Evolutionary conservation across 2,888 invertebrate species (phyloP), one percentile per base, ranked within the genome.

Genomic region (Cantharis nigra): DNA sequence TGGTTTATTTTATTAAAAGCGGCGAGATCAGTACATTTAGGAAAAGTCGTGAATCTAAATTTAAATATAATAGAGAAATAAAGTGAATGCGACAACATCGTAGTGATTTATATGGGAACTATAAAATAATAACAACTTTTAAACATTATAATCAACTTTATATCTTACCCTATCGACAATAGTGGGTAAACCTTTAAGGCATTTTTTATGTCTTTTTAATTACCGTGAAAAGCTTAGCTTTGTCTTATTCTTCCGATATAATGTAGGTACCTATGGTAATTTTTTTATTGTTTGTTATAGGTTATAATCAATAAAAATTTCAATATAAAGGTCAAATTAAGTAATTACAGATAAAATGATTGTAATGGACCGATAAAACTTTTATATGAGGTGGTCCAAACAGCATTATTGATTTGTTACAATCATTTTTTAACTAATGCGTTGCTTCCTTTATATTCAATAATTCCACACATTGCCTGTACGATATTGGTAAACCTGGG

Each of bases 61-160:
- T 76, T 74, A 73, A 75, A 76, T 73, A 78, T 76, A 78, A 78
- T 76, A 73, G 63, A 76, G 73, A 78, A 78, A 78, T 78, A 75
- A 76, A 75, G 65, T 20, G 70, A 73, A 63, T 23, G 33, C 63
- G 28, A 69, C 70, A 75, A 74, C 65, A 63, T 49, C 49, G 49
- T 70, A 71, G 73, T 79, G 76, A 79, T 76, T 79, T 79, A 76
- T 76, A 76, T 76, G 74, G 71, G 76, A 79, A 76, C 26, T 70
- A 72, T 75, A 78, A 78, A 72, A 75, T 78, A 78, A 78, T 78
- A 72, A 78, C 72, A 65, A 69, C 65, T 67, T 67, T 49, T 78
- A 78, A 78, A 76, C 78, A 78, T 78, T 79, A 79, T 76, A 79
- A 79, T 79, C 74, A 79, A 76, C 69, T 49, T 18, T 67, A 67